Evolutionary conservation across 1,140 invertebrate species (phyloP).

Genomic region (Eumaeus atala): DNA sequence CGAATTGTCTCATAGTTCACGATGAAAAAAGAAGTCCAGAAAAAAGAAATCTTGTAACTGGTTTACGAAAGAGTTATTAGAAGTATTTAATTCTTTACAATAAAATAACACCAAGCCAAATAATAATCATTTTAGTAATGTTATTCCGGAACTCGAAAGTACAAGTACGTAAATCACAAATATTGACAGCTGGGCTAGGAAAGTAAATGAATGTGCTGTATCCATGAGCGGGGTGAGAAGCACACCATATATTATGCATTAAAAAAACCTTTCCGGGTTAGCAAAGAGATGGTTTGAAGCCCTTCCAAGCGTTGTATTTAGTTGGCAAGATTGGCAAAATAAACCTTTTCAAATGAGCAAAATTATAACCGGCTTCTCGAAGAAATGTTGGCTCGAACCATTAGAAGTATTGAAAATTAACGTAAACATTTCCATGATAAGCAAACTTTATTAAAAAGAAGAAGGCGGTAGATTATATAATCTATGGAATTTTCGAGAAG

Average conservation of each 20-base stretch:
- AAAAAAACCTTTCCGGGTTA: slow-evolving; percentile 15
- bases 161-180: slow-evolving; percentile 8
- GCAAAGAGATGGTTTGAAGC: slow-evolving; percentile 15
- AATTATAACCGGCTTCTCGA: slow-evolving; percentile 9
- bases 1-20: background rate
- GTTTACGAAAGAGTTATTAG: background rate
- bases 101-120: background rate
- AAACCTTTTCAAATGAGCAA: slow-evolving; percentile 12
- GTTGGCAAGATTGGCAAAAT: slow-evolving; percentile 11
- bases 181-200: slow-evolving; percentile 16
- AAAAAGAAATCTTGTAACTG: background rate
- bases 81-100: background rate
- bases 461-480: slow-evolving; percentile 14
- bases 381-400: slow-evolving; percentile 8
- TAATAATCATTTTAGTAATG: slow-evolving; percentile 15
- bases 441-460: slow-evolving; percentile 8
- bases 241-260: slow-evolving; percentile 22
- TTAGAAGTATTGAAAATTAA: background rate
- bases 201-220: slow-evolving; percentile 20
- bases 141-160: slow-evolving; percentile 21
- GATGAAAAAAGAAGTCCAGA: background rate
- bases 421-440: slow-evolving; percentile 17
- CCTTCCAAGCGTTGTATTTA: slow-evolving; percentile 7
- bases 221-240: slow-evolving; percentile 19
- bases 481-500: slow-evolving; percentile 8